phyloP scores from a whole-genome alignment of 2,797 vertebrate genomes.

The Okamejei kenojei region DNA sequence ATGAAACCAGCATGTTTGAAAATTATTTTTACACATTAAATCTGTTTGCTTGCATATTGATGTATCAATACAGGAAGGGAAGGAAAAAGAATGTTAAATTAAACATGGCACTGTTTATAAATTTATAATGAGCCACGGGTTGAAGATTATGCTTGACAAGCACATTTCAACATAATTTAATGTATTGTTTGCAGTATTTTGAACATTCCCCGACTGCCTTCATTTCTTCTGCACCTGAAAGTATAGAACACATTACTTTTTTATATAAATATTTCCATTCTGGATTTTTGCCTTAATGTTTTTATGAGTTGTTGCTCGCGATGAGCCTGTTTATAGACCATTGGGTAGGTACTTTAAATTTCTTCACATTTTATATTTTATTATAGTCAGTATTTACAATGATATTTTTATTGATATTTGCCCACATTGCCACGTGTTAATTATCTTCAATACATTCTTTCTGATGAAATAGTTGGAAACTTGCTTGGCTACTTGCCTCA shows the following conservation, averaged over 20 bases:
- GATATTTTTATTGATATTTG: conserved; percentile 36
- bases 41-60: conserved; percentile 31
- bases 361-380: conserved; percentile 38
- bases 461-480: conserved; percentile 26
- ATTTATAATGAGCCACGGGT: conserved; percentile 18
- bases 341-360: conserved; percentile 34
- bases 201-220: conserved; percentile 25
- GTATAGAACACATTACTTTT: conserved; percentile 30
- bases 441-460: conserved; percentile 37
- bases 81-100: not conserved
- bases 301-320: conserved; percentile 31
- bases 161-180: not conserved
- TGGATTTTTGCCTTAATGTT: conserved; percentile 29
- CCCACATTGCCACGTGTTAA: conserved; percentile 30
- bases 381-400: conserved; percentile 38
- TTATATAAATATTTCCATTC: conserved; percentile 38
- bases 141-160: conserved; percentile 25
- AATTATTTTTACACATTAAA: conserved; percentile 36
- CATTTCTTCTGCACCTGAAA: conserved; percentile 31
- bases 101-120: conserved; percentile 5
- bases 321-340: conserved; percentile 9
- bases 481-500: conserved; percentile 22
- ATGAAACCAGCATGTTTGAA: conserved; percentile 34
- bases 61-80: conserved; percentile 18
- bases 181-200: conserved; percentile 36